Evolutionary conservation across 2,113 vertebrate species (phyloP), one percentile per base, ranked within the genome.

Genomic region (Arvicanthis niloticus): DNA sequence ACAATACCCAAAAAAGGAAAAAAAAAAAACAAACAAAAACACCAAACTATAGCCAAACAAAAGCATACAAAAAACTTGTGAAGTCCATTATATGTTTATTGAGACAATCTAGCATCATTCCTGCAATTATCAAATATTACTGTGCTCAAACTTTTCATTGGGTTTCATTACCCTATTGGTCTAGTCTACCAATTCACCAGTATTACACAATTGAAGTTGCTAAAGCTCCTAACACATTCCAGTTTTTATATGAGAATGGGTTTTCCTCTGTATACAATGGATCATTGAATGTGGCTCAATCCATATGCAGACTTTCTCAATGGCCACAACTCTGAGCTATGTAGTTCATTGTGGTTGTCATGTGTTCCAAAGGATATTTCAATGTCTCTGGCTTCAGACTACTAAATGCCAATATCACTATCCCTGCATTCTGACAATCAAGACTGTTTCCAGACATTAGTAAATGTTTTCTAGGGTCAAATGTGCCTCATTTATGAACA

Each of bases 121-220:
- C 24, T 34, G 16, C 72, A 91, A 3, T 89, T 77, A 76, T 77
- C 10, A 67, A 82, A 62, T 95, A 42, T 91, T 62, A 89, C n/a
- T 73, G 7, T 93, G 88, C 72, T 42, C 0, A 34, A 19, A 6
- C 8, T 96, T 70, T 45, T 21, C 92, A 67, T 95, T 92, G 34
- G 91, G 48, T 10, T 89, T 19, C 48, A 65, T 89, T 78, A 60
- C 76, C 65, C 37, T 72, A 4, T 26, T 67, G 67, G 16, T 81
- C 29, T 88, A 48, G 12, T 51, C 37, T 86, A 1, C 58, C 82
- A 42, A 58, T 68, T 90, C 53, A 91, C 5, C 17, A 93, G 16
- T 58, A 34, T 10, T n/a, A 87, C 40, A 84, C 53, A 89, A 60
- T 77, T 88, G 91, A 45, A 62, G 9, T 88, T 53, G 86, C 53